Conservation (phyloP, 2,888 invertebrate species). For the Beris morrisii region DNA sequence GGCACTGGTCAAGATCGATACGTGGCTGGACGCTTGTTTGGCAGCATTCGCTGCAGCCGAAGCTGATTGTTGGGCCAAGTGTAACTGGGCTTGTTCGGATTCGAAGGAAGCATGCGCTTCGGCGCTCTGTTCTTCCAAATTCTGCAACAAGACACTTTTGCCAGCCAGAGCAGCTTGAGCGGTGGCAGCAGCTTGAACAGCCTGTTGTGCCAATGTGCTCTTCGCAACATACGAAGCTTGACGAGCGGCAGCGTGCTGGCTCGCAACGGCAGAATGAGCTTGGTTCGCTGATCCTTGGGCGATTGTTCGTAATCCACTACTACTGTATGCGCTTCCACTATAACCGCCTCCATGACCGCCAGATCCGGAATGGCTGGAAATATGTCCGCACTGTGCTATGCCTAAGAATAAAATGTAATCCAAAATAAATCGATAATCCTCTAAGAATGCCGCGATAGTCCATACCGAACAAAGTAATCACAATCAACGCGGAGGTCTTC, state of each 20-base stretch:
- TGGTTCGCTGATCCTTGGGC: constrained; percentile 76
- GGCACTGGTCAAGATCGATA: constrained; percentile 70
- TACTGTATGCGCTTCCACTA: constrained; percentile 61
- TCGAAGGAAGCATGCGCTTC: constrained; percentile 71
- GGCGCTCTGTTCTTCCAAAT: constrained; percentile 73
- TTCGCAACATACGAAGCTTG: constrained; percentile 80
- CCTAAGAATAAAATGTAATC: constrained; percentile 4
- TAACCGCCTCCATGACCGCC: constrained; percentile 19
- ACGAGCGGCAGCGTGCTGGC: constrained; percentile 74
- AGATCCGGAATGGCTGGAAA: constrained; percentile 21
- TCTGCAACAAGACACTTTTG: constrained; percentile 66
- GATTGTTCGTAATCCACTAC: constrained; percentile 72
- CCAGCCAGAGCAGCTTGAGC: constrained; percentile 71
- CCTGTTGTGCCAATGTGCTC: constrained; percentile 76
- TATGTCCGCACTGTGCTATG: constrained; percentile 21
- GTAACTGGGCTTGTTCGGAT: constrained; percentile 73
- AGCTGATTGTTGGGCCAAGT: constrained; percentile 72
- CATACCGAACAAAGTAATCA: constrained; percentile 26
- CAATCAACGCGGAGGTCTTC: constrained; percentile 20
- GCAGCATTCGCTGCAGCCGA: constrained; percentile 71
- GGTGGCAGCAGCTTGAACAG: constrained; percentile 69
- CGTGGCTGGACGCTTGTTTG: constrained; percentile 72
- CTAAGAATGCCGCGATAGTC: background rate
- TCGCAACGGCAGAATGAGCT: constrained; percentile 72
- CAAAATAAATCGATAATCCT: too few relatives aligned